phyloP scores from a whole-genome alignment of 92 coral and sea anemone genomes.

The Siderastrea radians region DNA sequence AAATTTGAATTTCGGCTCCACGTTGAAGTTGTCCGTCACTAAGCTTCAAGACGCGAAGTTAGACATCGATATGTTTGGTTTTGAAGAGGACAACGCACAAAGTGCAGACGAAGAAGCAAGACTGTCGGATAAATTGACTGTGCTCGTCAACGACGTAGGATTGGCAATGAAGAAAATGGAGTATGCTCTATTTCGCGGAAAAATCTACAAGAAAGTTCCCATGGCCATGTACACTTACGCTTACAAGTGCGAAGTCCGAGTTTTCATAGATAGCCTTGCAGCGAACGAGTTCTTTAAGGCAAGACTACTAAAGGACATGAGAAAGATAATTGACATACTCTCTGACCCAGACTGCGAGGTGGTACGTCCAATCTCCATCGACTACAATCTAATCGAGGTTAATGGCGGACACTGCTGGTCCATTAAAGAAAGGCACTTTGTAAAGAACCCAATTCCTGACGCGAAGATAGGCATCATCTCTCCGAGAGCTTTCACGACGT shows the following conservation, averaged over 20 bases:
- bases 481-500: constrained; percentile 25
- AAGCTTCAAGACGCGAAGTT: constrained; percentile 13
- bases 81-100: not conserved
- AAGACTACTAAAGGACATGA: no score
- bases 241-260: no score
- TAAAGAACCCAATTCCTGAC: not conserved
- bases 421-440: not conserved
- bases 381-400: no score
- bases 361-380: no score
- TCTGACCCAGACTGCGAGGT: no score
- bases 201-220: constrained; percentile 32
- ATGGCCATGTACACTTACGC: constrained; percentile 36
- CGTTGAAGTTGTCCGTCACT: not conserved
- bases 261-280: no score
- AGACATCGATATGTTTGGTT: constrained; percentile 12
- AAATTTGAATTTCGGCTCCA: not conserved
- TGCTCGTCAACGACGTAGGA: constrained; percentile 32
- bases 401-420: constrained; percentile 38
- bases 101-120: not conserved
- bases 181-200: constrained; percentile 40
- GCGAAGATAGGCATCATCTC: constrained; percentile 23
- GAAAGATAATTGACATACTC: no score
- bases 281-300: no score
- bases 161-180: constrained; percentile 36
- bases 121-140: constrained; percentile 23